A percentile compares a stretch with the other conserved stretches of the same genome.
These are phyloP conservation scores for Trachelus troglodyta DNA, from an alignment of 2,888 invertebrate species.

Conservation along the genomic window DNA sequence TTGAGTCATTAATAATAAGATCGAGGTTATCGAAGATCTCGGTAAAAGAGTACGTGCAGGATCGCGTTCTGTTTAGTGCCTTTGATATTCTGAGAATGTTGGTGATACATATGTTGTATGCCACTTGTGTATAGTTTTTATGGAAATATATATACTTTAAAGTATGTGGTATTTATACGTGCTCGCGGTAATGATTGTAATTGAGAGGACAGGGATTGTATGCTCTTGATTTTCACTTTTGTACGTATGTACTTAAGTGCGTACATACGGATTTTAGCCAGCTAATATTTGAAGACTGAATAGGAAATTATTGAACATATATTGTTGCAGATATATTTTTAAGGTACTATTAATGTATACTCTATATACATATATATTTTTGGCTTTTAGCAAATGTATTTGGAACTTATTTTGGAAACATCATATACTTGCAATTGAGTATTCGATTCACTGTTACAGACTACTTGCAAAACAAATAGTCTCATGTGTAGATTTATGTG, in stretches of 20 bases:
- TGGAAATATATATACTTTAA: not conserved
- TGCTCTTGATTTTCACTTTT: not conserved
- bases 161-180: not conserved
- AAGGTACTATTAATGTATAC: not conserved
- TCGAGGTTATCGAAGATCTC: conserved; percentile 1
- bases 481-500: not conserved
- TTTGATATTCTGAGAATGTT: not conserved
- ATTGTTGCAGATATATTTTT: not conserved
- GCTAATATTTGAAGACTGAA: not conserved
- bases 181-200: not conserved
- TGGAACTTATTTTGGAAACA: not conserved
- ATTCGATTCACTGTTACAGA: not conserved
- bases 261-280: not conserved
- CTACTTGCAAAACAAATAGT: not conserved
- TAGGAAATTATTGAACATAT: not conserved
- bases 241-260: not conserved
- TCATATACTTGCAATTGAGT: not conserved
- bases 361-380: not conserved
- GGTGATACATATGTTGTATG: not conserved
- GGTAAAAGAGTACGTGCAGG: not conserved
- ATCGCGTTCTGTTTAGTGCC: not conserved
- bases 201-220: not conserved
- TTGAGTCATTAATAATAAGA: conserved; percentile 1
- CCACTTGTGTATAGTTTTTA: not conserved
- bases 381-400: not conserved